A percentile compares a stretch with the other conserved stretches of the same genome.
phyloP scores from a whole-genome alignment of 1,140 invertebrate genomes.

The Pantala flavescens region DNA sequence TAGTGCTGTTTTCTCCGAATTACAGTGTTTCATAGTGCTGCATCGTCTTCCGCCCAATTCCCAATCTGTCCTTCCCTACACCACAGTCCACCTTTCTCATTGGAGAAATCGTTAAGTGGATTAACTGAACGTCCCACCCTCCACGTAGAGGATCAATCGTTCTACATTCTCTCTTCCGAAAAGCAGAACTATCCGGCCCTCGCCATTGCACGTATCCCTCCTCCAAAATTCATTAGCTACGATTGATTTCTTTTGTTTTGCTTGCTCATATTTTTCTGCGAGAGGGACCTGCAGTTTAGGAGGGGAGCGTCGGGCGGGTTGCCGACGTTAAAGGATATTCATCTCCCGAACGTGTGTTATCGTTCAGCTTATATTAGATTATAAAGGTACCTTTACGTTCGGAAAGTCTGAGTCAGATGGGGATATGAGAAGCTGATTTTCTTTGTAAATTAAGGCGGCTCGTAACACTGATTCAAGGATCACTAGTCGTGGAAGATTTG shows the following conservation, averaged over 20 bases:
- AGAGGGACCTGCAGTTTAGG: neutral
- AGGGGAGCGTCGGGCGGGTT: neutral
- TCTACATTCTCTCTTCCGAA: neutral
- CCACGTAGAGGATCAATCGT: neutral
- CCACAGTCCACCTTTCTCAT: neutral
- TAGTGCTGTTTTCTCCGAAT: no score
- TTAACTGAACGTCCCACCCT: neutral
- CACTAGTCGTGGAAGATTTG: no score
- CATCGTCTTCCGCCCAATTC: neutral
- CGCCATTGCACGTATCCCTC: no score
- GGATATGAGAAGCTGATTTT: no score
- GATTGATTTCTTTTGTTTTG: conserved; percentile 3
- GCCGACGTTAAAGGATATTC: neutral
- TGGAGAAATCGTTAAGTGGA: conserved; percentile 1
- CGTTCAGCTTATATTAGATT: no score
- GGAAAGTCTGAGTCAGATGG: no score
- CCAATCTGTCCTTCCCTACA: neutral
- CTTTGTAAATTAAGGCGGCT: no score
- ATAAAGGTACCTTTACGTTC: no score
- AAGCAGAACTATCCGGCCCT: no score
- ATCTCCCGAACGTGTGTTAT: no score
- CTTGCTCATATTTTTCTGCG: neutral
- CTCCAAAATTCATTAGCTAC: neutral
- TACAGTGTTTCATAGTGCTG: no score
- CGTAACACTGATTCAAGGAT: no score